Evolutionary conservation across 2,888 invertebrate genomes (phyloP), one percentile per base, ranked within the genome.

Genomic region (Stenolophus ochropezus): DNA sequence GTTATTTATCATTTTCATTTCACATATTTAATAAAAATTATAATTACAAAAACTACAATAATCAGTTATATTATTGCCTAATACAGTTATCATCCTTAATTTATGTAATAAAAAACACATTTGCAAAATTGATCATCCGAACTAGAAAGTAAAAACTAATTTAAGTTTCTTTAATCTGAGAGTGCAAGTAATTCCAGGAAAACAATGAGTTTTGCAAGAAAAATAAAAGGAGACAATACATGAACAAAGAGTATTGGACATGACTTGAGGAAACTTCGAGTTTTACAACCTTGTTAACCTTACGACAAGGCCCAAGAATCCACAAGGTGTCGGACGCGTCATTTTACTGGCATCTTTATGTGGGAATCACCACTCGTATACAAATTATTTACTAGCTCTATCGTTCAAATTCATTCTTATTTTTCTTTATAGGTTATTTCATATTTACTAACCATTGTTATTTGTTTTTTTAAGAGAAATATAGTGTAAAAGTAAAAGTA

Each of bases 201-300:
- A 42, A 42, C 51, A 53, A 16, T 16, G 14, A 18, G 6, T 0
- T 14, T 53, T 53, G 14, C 51, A 53, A 3, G 51, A 18, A 53
- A 53, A 18, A 18, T 18, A 53, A 53, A 53, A 1, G 51, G n/a
- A 53, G 51, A 53, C 16, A 14, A 53, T 14, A 53, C 5, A 53
- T 1, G 18, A 6, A 53, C 51, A 53, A 53, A 53, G 51, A 18
- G 16, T 18, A 53, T 14, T 53, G 51, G 16, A 51, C 0, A 53
- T 53, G 16, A 51, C 0, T 16, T 53, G 16, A 53, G 51, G 51
- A 53, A 53, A 1, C 16, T 53, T 53, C 16, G 16, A 53, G 18
- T 53, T 53, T 53, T 53, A 53, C 51, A 53, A 53, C 18, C 51
- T 18, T 53, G 51, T 53, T 53, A 53, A 53, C 51, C 51, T 53